Base-by-base conservation (phyloP, 2,797 vertebrate genomes). In the Huso huso region DNA sequence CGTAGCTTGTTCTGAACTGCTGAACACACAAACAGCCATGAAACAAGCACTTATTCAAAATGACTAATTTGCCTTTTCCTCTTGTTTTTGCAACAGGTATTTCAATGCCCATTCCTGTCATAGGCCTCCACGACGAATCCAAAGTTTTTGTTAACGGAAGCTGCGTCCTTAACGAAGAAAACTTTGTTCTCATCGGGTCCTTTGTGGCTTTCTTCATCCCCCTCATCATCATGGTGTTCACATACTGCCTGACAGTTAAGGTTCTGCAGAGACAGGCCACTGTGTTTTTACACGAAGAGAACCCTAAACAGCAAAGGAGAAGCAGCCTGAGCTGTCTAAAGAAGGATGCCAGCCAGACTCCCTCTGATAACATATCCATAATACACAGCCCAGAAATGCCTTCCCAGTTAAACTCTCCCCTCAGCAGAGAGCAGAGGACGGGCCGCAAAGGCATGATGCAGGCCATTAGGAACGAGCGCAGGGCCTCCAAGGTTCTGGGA, bases 181-280 rank as follows among this genome's bases (percentile, higher is more conserved):
- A 91, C 75, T 99, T 99, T 18, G 88, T 99, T 80, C 92, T 99
- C 52, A 88, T 97, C 12, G 96, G 96, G 60, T 99, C 96, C 71
- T 98, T 99, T 60, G 95, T 98, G 80, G 95, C 96, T 6, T 99
- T 99, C 87, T 99, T 98, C 87, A 95, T 99, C 79, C 96, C 96
- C 0, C 84, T 99, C 80, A 92, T 96, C 75, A 98, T 99, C 77
- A 99, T 99, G 96, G 95, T 99, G 76, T 94, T 98, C 74, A 92
- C 94, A 0, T 99, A 98, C 68, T 97, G 90, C 85, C 88, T 99
- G 83, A 98, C 96, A 0, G 91, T 97, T 49, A 90, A 94, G 80
- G 93, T 94, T 51, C 89, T 99, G 71, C 95, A 93, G 82, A 89
- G 90, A 63, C 96, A 99, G 86, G 94, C 95, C 37, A 92, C 90